Evolutionary conservation across 2,797 vertebrate genomes (phyloP).

Genomic region (Catamblyrhynchus diadema): DNA sequence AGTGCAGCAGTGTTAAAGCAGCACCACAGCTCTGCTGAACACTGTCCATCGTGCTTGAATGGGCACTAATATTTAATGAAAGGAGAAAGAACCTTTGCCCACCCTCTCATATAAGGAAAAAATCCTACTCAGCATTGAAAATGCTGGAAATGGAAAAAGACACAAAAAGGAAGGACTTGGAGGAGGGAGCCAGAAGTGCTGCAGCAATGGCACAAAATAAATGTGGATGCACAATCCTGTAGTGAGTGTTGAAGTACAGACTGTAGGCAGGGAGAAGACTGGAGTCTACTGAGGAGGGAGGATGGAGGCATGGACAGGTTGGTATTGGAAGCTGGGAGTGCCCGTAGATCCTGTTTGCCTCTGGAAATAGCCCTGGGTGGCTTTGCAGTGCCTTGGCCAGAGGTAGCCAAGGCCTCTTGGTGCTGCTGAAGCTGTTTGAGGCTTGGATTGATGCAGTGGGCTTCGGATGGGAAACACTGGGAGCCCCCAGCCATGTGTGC

Average conservation of each 20-base stretch:
- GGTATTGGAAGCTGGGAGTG: neutral
- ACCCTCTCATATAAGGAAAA: neutral
- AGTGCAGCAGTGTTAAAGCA: neutral
- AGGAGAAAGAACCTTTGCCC: neutral
- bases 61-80: neutral
- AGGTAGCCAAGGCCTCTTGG: neutral
- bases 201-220: neutral
- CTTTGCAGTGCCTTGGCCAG: neutral
- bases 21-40: neutral
- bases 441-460: neutral
- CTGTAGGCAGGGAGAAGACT: neutral
- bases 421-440: neutral
- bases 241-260: neutral
- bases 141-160: neutral
- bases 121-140: neutral
- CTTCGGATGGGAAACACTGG: neutral
- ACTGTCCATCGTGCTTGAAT: neutral
- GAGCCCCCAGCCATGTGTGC: neutral
- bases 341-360: neutral
- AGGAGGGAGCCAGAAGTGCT: neutral
- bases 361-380: neutral
- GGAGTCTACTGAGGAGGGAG: neutral
- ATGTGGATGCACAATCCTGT: neutral
- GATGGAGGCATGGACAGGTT: neutral
- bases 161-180: neutral